A percentile compares a stretch with the other conserved stretches of the same genome.
Conservation (phyloP, 2,113 vertebrate genomes). For the Tyto alba region DNA sequence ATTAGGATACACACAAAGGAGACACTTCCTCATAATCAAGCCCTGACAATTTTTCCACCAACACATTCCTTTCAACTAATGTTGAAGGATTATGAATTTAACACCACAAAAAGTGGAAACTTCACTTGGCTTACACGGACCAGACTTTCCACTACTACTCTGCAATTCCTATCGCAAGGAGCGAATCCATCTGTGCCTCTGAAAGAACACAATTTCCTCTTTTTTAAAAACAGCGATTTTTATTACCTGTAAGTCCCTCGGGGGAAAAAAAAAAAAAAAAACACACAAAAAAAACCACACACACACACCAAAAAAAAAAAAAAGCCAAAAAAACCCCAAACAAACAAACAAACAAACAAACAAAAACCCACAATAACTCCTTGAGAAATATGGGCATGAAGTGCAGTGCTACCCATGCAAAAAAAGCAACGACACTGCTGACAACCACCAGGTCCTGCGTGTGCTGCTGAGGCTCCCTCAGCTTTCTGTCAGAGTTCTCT, state of each 20-base stretch:
- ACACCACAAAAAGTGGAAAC: background rate
- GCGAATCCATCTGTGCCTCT: accelerated
- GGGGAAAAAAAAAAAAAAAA: too few species aligned
- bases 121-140: accelerated
- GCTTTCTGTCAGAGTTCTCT: background rate
- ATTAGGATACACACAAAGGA: accelerated
- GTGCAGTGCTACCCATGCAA: accelerated
- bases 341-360: too few species aligned
- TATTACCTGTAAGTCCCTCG: background rate
- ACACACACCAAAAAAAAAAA: too few species aligned
- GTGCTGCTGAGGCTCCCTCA: background rate
- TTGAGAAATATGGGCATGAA: accelerated
- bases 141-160: background rate
- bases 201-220: accelerated
- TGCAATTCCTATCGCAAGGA: too few species aligned
- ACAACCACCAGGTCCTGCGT: background rate
- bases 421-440: background rate
- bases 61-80: background rate
- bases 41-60: background rate
- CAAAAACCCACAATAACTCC: accelerated
- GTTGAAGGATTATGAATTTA: background rate
- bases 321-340: too few species aligned
- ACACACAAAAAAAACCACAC: too few species aligned
- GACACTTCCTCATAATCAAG: background rate
- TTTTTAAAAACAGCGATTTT: background rate